phyloP scores from a whole-genome alignment of 2,113 vertebrate species.

The Bungarus multicinctus region DNA sequence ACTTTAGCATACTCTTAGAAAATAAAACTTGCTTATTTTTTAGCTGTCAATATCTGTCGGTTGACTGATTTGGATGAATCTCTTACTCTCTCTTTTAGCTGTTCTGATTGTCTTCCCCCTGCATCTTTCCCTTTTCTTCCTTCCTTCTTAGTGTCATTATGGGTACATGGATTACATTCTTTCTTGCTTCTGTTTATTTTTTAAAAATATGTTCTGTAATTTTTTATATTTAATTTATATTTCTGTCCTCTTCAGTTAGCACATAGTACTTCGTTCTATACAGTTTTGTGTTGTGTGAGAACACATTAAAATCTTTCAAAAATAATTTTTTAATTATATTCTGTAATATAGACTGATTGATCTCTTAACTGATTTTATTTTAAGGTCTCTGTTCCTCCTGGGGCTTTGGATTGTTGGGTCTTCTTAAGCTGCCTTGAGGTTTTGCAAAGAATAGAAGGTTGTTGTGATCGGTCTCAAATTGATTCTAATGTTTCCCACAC shows the following conservation, averaged over 20 bases:
- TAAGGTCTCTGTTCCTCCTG: slow-evolving; percentile 88
- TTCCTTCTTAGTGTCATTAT: not conserved
- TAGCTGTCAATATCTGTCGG: not conserved
- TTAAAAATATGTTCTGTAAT: not conserved
- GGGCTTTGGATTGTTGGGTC: slow-evolving; percentile 97
- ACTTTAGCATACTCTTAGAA: not conserved
- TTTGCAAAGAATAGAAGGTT: slow-evolving; percentile 94
- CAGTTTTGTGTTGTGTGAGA: not conserved
- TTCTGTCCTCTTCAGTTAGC: not conserved
- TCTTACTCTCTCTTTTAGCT: not conserved
- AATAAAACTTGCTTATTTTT: not conserved
- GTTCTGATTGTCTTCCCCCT: not conserved
- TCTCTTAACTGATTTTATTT: not conserved
- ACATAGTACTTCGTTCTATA: not conserved
- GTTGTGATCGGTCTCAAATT: slow-evolving; percentile 87
- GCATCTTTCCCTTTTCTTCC: not conserved
- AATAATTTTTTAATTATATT: slow-evolving; percentile 5
- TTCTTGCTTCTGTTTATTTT: not conserved
- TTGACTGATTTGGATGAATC: not conserved
- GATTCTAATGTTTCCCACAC: slow-evolving; percentile 91
- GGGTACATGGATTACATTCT: not conserved
- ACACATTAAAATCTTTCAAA: not conserved
- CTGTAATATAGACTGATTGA: not conserved
- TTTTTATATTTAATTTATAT: not conserved
- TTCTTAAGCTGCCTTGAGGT: slow-evolving; percentile 98